Evolutionary conservation across 2,113 vertebrate genomes (phyloP).

Genomic region (Alligator mississippiensis): DNA sequence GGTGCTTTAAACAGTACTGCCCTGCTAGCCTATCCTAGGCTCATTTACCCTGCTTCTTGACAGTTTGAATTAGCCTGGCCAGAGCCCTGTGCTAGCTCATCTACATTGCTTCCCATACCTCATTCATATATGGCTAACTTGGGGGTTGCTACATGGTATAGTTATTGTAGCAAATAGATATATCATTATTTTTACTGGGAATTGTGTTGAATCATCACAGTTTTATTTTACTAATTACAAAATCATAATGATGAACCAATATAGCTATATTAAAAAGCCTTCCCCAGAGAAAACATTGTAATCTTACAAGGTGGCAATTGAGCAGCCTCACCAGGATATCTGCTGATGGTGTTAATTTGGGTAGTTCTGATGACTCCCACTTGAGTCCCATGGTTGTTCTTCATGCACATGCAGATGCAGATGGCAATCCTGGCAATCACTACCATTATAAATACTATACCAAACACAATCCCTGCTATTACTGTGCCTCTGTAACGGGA

Average conservation of each 20-base stretch:
- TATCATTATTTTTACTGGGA: background rate
- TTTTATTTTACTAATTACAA: background rate
- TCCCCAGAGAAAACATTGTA: background rate
- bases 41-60: background rate
- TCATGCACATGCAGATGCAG: constrained; percentile 93
- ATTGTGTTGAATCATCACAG: background rate
- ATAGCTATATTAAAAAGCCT: background rate
- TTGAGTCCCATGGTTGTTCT: constrained; percentile 82
- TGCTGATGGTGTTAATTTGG: constrained; percentile 85
- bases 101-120: too few species aligned
- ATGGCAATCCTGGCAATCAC: constrained; percentile 89
- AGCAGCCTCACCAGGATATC: constrained; percentile 81
- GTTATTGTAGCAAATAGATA: background rate
- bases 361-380: constrained; percentile 85
- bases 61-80: background rate
- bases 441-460: constrained; percentile 93
- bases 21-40: background rate
- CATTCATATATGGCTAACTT: too few species aligned
- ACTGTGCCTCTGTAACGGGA: constrained; percentile 86
- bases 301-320: background rate
- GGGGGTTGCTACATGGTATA: too few species aligned
- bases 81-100: background rate
- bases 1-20: background rate
- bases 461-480: constrained; percentile 92
- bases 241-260: background rate